These are phyloP conservation scores for Psittacula derbiana DNA, from an alignment of 2,797 vertebrate species.

Conservation along the genomic window DNA sequence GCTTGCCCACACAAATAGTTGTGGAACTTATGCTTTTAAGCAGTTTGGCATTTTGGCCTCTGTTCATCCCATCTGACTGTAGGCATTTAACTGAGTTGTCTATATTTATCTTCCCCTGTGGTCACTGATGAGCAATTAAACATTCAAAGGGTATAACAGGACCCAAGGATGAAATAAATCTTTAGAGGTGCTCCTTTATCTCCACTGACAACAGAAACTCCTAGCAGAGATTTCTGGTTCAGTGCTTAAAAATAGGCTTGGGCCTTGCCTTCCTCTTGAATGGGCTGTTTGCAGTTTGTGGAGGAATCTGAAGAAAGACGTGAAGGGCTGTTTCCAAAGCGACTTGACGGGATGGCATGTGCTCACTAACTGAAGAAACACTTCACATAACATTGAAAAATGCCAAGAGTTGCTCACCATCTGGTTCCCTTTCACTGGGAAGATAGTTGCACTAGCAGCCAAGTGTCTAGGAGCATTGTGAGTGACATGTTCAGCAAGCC, in stretches of 20 bases:
- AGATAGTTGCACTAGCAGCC: not conserved
- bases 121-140: not conserved
- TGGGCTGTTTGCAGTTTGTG: not conserved
- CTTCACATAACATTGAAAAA: constrained; percentile 21
- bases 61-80: not conserved
- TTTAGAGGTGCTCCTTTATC: not conserved
- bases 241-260: not conserved
- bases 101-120: not conserved
- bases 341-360: not conserved
- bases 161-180: not conserved
- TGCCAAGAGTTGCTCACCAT: constrained; percentile 46
- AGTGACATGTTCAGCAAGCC: constrained; percentile 38
- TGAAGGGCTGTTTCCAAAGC: not conserved
- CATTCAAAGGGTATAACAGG: not conserved
- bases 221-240: not conserved
- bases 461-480: constrained; percentile 37
- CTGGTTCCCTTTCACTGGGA: constrained; percentile 39
- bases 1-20: not conserved
- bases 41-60: not conserved
- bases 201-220: not conserved
- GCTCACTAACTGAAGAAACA: constrained; percentile 41
- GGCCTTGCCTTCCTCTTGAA: not conserved
- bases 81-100: not conserved
- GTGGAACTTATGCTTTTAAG: not conserved
- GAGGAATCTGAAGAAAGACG: not conserved